phyloP scores from a whole-genome alignment of 2,113 vertebrate genomes.

The Sisor rabdophorus region DNA sequence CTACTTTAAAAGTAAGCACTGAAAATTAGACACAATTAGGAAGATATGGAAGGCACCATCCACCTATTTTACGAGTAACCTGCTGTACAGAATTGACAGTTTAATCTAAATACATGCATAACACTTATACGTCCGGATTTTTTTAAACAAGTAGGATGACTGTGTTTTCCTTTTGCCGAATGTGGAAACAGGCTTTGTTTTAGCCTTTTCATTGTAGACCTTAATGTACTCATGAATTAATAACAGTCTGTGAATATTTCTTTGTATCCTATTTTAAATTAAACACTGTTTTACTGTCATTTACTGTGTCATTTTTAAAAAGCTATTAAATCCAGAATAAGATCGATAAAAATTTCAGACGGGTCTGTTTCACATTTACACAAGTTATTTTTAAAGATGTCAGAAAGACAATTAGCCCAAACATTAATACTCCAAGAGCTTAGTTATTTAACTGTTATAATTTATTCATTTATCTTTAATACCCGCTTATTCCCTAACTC shows the following conservation, averaged over 20 bases:
- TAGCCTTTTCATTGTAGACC: neutral
- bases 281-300: neutral
- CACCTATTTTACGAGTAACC: neutral
- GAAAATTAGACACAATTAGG: neutral
- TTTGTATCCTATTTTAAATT: constrained; percentile 4
- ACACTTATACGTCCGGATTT: neutral
- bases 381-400: neutral
- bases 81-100: neutral
- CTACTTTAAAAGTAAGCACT: no score
- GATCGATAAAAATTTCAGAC: neutral
- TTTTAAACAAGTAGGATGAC: neutral
- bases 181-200: neutral
- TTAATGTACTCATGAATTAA: neutral
- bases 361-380: neutral
- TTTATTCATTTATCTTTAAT: no score
- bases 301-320: neutral
- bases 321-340: neutral
- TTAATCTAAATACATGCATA: neutral
- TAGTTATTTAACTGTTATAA: no score
- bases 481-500: no score
- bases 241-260: neutral
- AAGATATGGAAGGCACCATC: no score
- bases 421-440: no score
- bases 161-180: neutral
- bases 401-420: no score